Evolutionary conservation across 1,140 invertebrate genomes (phyloP).

Genomic region (fruit fly (Drosophila melanogaster)): DNA sequence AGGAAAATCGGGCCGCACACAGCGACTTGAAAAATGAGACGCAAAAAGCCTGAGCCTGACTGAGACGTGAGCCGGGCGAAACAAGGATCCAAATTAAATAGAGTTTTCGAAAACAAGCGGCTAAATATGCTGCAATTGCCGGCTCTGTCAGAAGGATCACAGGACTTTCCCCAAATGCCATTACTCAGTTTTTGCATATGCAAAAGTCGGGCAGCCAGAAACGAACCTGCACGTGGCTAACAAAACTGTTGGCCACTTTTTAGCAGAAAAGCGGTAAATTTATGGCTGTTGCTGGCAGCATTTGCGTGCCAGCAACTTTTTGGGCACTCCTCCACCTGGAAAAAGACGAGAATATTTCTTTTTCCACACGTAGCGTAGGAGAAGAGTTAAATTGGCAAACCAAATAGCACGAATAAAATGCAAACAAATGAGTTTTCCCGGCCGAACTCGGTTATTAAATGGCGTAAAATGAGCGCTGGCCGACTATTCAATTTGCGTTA

Average conservation of each 20-base stretch:
- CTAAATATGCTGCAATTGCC: conserved; percentile 70
- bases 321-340: conserved; percentile 3
- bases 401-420: conserved; percentile 1
- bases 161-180: conserved; percentile 11
- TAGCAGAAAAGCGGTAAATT: conserved; percentile 70
- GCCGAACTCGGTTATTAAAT: conserved; percentile 64
- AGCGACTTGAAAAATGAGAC: conserved; percentile 72
- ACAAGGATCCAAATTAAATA: conserved; percentile 65
- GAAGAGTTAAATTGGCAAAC: conserved; percentile 52
- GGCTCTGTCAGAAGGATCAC: conserved; percentile 15
- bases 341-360: conserved; percentile 44
- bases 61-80: conserved; percentile 53
- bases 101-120: conserved; percentile 77
- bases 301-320: conserved; percentile 72
- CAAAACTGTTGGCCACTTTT: conserved; percentile 76
- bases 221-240: conserved; percentile 68
- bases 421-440: conserved; percentile 25
- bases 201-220: conserved; percentile 43
- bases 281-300: conserved; percentile 70
- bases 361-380: conserved; percentile 59
- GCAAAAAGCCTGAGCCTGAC: conserved; percentile 38
- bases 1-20: conserved; percentile 38
- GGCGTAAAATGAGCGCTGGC: conserved; percentile 31
- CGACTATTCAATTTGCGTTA: conserved; percentile 44
- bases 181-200: conserved; percentile 53